Evolutionary conservation across 2,113 vertebrate genomes (phyloP).

Genomic region (Calidris pugnax): DNA sequence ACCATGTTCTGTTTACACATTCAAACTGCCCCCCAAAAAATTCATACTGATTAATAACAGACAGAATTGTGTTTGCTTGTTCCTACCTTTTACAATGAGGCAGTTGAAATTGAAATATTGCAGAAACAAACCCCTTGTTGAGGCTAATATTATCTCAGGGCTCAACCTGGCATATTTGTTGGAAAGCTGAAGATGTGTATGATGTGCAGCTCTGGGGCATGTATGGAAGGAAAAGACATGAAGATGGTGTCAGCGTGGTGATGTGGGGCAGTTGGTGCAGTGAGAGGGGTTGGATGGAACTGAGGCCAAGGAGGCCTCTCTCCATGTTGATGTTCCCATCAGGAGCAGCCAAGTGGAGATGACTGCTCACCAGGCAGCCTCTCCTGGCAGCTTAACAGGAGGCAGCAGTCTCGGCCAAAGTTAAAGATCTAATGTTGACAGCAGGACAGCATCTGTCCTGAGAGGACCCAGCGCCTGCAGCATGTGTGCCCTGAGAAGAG

Average conservation of each 20-base stretch:
- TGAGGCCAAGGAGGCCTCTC: background rate
- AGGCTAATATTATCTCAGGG: background rate
- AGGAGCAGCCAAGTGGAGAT: background rate
- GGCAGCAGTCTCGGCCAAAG: background rate
- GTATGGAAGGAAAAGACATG: background rate
- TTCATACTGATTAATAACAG: background rate
- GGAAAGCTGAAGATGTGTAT: background rate
- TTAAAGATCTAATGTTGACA: background rate
- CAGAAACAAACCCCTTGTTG: background rate
- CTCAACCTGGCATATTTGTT: background rate
- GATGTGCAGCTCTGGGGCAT: background rate
- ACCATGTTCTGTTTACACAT: background rate
- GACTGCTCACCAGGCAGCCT: background rate
- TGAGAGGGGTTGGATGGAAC: background rate
- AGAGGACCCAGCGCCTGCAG: background rate
- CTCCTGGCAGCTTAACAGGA: background rate
- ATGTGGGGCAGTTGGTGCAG: fast-evolving
- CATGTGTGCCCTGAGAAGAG: background rate
- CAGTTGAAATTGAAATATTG: background rate
- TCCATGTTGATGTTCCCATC: background rate
- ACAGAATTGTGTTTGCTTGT: background rate
- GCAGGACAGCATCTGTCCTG: background rate
- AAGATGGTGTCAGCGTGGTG: fast-evolving
- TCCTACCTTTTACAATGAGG: background rate
- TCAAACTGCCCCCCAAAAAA: background rate